Evolutionary conservation across 2,797 vertebrate genomes (phyloP).

Genomic region (Xenentodon cancila): DNA sequence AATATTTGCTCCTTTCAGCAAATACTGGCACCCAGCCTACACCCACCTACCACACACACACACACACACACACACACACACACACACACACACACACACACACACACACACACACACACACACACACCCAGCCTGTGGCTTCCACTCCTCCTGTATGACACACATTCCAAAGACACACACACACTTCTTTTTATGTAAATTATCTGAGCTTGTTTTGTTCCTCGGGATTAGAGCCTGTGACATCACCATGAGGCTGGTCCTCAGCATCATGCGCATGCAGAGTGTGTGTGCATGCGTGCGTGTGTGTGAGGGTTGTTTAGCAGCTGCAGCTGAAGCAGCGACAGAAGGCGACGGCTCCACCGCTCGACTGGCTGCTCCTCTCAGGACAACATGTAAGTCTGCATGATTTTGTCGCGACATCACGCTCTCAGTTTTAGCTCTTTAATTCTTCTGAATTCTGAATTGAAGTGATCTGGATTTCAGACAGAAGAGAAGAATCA

Average conservation of each 20-base stretch:
- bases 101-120: conserved; percentile 1
- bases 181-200: conserved; percentile 19
- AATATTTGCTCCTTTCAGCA: not conserved
- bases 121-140: not conserved
- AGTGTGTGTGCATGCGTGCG: conserved; percentile 7
- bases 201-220: conserved; percentile 38
- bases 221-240: conserved; percentile 47
- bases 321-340: conserved; percentile 45
- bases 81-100: too few relatives aligned
- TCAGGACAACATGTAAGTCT: conserved; percentile 55
- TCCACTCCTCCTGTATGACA: not conserved
- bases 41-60: too few relatives aligned
- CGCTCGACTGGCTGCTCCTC: conserved; percentile 45
- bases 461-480: too few relatives aligned
- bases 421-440: not conserved
- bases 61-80: not conserved
- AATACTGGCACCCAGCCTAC: too few relatives aligned
- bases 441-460: too few relatives aligned
- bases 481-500: not conserved
- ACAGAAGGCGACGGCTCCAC: conserved; percentile 54
- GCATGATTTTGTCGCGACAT: not conserved
- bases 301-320: conserved; percentile 14
- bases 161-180: conserved; percentile 1
- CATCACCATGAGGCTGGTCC: conserved; percentile 37
- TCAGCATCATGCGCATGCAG: not conserved